These are phyloP conservation scores for Podiceps cristatus DNA, from an alignment of 2,113 vertebrate genomes.

Conservation along the genomic window DNA sequence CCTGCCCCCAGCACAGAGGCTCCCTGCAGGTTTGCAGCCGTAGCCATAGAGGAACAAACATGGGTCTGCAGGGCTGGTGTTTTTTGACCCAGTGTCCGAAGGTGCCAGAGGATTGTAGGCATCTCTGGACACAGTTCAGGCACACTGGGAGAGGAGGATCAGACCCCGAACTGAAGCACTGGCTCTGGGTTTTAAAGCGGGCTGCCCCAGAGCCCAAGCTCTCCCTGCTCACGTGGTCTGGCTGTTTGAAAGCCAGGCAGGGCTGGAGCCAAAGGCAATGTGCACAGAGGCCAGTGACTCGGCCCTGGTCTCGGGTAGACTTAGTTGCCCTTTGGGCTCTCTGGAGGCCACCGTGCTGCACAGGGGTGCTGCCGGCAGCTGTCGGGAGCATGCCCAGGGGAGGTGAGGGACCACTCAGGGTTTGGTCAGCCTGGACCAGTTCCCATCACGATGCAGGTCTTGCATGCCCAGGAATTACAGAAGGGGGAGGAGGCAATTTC, in stretches of 20 bases:
- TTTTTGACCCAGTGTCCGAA: background rate
- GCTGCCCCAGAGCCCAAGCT: background rate
- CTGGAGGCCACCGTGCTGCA: rapidly evolving
- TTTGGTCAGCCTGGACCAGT: background rate
- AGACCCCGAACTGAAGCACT: background rate
- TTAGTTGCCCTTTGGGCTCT: background rate
- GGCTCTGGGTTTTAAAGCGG: background rate
- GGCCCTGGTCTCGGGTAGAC: background rate
- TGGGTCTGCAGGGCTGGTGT: background rate
- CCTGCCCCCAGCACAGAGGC: rapidly evolving
- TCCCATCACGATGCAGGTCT: rapidly evolving
- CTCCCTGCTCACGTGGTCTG: background rate
- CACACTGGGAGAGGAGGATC: background rate
- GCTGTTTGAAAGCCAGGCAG: no score
- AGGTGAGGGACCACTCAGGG: rapidly evolving
- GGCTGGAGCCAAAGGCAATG: background rate
- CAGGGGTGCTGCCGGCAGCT: background rate
- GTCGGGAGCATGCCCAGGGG: rapidly evolving
- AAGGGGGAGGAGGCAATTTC: background rate
- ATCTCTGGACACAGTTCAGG: background rate
- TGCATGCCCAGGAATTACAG: rapidly evolving
- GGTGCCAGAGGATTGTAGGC: background rate
- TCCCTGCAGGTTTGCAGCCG: background rate
- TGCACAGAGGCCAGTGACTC: background rate
- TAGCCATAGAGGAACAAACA: rapidly evolving